Evolutionary conservation across 2,888 invertebrate species (phyloP).

Genomic region (Ornithoptera priamus): DNA sequence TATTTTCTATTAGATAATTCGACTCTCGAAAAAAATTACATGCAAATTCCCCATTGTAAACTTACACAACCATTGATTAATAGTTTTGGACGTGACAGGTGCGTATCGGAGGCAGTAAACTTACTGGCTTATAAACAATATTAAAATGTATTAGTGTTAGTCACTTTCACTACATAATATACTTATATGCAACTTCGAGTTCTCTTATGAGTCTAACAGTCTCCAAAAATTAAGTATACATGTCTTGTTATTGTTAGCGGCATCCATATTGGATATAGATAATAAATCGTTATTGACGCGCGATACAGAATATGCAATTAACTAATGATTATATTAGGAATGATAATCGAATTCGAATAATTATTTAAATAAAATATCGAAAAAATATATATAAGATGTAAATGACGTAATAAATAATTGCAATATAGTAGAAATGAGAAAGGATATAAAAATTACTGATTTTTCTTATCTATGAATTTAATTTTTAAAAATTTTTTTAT

Average conservation of each 20-base stretch:
- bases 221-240: slow-evolving; percentile 56
- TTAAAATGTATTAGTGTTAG: slow-evolving; percentile 34
- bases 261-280: slow-evolving; percentile 12
- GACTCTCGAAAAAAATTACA: too few species aligned
- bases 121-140: slow-evolving; percentile 9
- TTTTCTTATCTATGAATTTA: too few species aligned
- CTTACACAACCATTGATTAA: slow-evolving; percentile 27
- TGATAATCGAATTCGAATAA: not conserved
- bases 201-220: slow-evolving; percentile 54
- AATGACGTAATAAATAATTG: too few species aligned
- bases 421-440: too few species aligned
- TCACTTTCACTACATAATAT: slow-evolving; percentile 35
- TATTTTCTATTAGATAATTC: too few species aligned
- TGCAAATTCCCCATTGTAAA: slow-evolving; percentile 3
- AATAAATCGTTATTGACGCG: not conserved
- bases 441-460: too few species aligned
- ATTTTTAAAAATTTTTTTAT: too few species aligned
- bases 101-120: slow-evolving; percentile 13
- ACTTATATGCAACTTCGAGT: slow-evolving; percentile 31
- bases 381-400: too few species aligned
- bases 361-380: not conserved
- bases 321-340: not conserved
- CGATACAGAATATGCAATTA: not conserved
- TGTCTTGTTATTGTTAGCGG: slow-evolving; percentile 23
- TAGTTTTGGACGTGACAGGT: slow-evolving; percentile 30